A percentile compares a stretch with the other conserved stretches of the same genome.
Conservation (phyloP, 1,140 invertebrate genomes). For the Tetranychus urticae region DNA sequence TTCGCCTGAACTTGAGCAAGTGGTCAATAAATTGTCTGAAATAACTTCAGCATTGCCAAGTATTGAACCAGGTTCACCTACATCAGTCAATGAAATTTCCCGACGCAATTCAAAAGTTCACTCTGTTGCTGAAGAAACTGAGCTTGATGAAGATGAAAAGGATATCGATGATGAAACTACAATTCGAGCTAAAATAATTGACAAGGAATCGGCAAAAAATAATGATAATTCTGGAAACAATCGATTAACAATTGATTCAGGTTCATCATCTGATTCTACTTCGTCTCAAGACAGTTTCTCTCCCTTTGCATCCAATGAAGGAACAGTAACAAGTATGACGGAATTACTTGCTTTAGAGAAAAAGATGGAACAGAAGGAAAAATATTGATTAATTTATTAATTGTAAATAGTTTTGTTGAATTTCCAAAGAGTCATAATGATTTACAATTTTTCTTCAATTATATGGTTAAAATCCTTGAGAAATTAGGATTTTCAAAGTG, state of each 20-base stretch:
- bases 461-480: no score
- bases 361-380: background rate
- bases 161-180: no score
- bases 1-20: background rate
- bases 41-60: background rate
- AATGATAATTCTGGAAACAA: background rate
- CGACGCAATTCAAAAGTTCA: background rate
- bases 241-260: background rate
- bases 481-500: no score
- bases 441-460: no score
- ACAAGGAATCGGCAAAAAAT: background rate
- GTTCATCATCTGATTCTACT: conserved; percentile 2
- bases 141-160: background rate
- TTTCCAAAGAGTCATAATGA: no score
- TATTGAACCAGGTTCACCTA: background rate
- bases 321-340: conserved; percentile 12
- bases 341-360: conserved; percentile 1
- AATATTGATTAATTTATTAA: no score
- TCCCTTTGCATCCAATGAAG: conserved; percentile 11
- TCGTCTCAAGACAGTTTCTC: conserved; percentile 12
- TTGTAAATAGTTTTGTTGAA: no score
- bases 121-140: background rate
- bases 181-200: no score
- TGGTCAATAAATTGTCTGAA: background rate
- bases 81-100: background rate